phyloP scores from a whole-genome alignment of 1,140 invertebrate species.

The Rhopalosiphum padi region DNA sequence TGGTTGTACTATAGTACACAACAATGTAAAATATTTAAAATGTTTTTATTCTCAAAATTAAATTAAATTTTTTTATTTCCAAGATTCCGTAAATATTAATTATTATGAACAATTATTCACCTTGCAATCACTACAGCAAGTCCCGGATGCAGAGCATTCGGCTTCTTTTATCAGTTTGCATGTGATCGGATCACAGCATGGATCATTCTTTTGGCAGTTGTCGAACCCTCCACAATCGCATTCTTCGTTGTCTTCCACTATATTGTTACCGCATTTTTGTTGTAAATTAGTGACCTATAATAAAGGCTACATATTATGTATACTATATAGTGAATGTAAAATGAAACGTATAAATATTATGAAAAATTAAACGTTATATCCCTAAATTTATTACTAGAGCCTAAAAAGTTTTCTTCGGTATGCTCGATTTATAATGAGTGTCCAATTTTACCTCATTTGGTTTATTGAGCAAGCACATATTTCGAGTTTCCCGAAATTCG shows the following conservation, averaged over 20 bases:
- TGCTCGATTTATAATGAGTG: not conserved
- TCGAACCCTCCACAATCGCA: constrained; percentile 89
- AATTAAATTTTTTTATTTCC: not conserved
- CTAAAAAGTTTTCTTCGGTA: not conserved
- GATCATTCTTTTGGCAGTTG: constrained; percentile 84
- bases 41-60: not conserved
- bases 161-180: constrained; percentile 91
- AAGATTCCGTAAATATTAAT: not conserved
- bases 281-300: constrained; percentile 44
- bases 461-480: constrained; percentile 88
- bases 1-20: no score
- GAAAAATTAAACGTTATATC: not conserved
- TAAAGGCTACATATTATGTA: not conserved
- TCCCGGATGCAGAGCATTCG: constrained; percentile 83
- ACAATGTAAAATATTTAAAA: not conserved
- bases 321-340: not conserved
- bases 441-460: constrained; percentile 75
- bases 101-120: constrained; percentile 65
- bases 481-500: constrained; percentile 77
- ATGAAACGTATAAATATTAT: not conserved
- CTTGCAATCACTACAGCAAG: constrained; percentile 90
- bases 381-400: not conserved
- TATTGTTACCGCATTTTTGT: constrained; percentile 82
- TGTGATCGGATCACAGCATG: constrained; percentile 94
- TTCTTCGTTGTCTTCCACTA: constrained; percentile 94